A percentile compares a stretch with the other conserved stretches of the same genome.
Conservation (phyloP, 1,140 invertebrate genomes). For the Drosophila serrata region DNA sequence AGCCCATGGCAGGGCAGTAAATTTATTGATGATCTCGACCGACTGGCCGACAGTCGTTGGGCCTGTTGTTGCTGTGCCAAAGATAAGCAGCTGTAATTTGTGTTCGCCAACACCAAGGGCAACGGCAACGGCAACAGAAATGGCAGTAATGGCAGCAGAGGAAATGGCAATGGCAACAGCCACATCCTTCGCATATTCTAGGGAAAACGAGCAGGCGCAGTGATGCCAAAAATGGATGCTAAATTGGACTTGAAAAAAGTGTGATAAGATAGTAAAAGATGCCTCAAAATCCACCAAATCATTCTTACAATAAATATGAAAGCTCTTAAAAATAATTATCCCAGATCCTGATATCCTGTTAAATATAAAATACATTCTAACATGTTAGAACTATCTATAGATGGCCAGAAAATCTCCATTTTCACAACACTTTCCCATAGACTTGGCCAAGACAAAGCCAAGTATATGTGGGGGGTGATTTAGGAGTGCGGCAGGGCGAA, state of each 20-base stretch:
- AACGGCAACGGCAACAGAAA: constrained; percentile 19
- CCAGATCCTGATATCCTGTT: too few species aligned
- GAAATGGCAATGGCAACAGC: constrained; percentile 16
- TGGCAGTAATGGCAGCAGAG: constrained; percentile 6
- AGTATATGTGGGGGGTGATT: constrained; percentile 63
- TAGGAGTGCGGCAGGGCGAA: constrained; percentile 58
- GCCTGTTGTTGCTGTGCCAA: constrained; percentile 66
- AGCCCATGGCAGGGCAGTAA: constrained; percentile 55
- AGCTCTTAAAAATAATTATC: not conserved
- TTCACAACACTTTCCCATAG: not conserved
- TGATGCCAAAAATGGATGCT: constrained; percentile 22
- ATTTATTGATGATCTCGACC: constrained; percentile 82
- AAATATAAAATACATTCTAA: not conserved
- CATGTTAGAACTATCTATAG: not conserved
- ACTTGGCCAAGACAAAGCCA: constrained; percentile 46
- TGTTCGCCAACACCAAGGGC: constrained; percentile 77
- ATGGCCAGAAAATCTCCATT: constrained; percentile 3
- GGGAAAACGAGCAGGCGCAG: constrained; percentile 16
- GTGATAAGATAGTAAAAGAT: not conserved
- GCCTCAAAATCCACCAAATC: too few species aligned
- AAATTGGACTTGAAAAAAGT: too few species aligned
- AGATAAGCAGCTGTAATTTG: constrained; percentile 83
- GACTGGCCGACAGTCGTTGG: constrained; percentile 43
- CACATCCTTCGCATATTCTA: constrained; percentile 21
- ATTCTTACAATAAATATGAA: too few species aligned